A percentile compares a stretch with the other conserved stretches of the same genome.
Evolutionary conservation across 2,113 vertebrate genomes (phyloP).

Genomic region (Numenius arquata): DNA sequence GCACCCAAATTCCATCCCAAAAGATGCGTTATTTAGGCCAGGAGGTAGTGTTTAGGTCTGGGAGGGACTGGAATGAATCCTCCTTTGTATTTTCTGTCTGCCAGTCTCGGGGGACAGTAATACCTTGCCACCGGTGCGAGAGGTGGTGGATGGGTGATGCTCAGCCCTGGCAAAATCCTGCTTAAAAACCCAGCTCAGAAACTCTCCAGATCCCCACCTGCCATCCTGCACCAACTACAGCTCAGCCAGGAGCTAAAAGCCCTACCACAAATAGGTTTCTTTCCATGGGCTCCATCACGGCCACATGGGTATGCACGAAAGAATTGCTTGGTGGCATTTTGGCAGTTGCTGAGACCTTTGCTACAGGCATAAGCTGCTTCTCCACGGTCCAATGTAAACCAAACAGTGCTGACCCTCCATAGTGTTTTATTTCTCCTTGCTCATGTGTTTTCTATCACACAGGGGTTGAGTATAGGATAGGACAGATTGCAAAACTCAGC

Average conservation of each 20-base stretch:
- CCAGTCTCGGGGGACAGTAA: accelerated
- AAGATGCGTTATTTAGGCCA: background rate
- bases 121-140: accelerated
- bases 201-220: background rate
- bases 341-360: accelerated
- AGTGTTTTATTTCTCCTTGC: background rate
- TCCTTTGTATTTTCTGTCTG: background rate
- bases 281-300: accelerated
- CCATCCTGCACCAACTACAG: background rate
- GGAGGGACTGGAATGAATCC: background rate
- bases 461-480: background rate
- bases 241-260: constrained; percentile 46
- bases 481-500: background rate
- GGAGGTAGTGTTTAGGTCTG: background rate
- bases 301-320: background rate
- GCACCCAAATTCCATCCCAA: background rate
- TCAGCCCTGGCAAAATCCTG: background rate
- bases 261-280: background rate
- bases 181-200: background rate
- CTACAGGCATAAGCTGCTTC: background rate
- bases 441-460: accelerated
- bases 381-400: accelerated
- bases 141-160: background rate
- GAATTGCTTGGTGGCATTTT: background rate
- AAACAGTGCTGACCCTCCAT: background rate